phyloP scores from a whole-genome alignment of 2,888 invertebrate species.

The Ormyrus rosae region DNA sequence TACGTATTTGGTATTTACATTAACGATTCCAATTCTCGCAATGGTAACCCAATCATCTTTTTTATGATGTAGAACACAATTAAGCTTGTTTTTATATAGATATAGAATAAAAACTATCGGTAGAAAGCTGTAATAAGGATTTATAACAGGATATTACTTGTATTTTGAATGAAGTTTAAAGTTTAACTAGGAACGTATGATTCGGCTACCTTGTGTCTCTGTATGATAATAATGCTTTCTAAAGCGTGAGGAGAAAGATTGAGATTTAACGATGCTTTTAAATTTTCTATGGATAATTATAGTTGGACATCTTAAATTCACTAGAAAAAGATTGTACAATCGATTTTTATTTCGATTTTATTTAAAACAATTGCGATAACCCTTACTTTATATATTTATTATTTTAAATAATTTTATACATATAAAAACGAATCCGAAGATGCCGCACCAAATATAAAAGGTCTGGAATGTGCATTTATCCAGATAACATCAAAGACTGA shows the following conservation, averaged over 20 bases:
- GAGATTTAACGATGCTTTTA: slow-evolving; percentile 47
- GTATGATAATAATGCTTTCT: slow-evolving; percentile 38
- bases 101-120: slow-evolving; percentile 30
- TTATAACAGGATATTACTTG: slow-evolving; percentile 20
- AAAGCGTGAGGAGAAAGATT: slow-evolving; percentile 50
- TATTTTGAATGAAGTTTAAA: slow-evolving; percentile 32
- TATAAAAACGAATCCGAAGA: too few species aligned
- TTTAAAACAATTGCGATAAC: too few species aligned
- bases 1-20: slow-evolving; percentile 54
- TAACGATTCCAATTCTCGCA: slow-evolving; percentile 48
- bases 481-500: too few species aligned
- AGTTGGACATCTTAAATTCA: slow-evolving; percentile 53
- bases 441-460: too few species aligned
- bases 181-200: slow-evolving; percentile 53
- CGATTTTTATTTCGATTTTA: background rate
- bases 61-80: slow-evolving; percentile 14
- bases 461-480: too few species aligned
- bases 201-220: slow-evolving; percentile 52
- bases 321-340: slow-evolving; percentile 37
- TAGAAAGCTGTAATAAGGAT: slow-evolving; percentile 17
- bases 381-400: too few species aligned
- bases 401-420: too few species aligned
- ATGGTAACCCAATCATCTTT: slow-evolving; percentile 53
- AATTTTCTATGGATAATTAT: slow-evolving; percentile 42
- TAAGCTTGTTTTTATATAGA: slow-evolving; percentile 11